Percentiles rank a stretch among this genome's conserved stretches.
phyloP scores from a whole-genome alignment of 2,113 vertebrate species.

The Columba livia region DNA sequence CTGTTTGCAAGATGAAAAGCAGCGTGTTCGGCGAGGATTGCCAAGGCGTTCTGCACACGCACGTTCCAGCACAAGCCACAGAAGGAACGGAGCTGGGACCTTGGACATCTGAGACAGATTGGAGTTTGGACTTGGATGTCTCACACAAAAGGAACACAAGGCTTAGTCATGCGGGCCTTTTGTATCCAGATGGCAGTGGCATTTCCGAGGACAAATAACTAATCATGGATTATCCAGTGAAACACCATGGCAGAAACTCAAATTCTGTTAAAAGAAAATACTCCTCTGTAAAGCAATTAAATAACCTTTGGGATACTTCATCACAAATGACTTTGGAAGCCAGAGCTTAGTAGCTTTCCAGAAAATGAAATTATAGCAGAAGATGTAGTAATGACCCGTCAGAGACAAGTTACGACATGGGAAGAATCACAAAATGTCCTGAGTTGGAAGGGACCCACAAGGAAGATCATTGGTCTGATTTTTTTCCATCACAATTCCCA shows the following conservation, averaged over 20 bases:
- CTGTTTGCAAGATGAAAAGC: slow-evolving; percentile 39
- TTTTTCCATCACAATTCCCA: neutral
- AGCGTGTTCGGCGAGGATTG: neutral
- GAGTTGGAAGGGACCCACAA: too few relatives aligned
- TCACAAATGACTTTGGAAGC: neutral
- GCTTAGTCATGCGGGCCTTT: neutral
- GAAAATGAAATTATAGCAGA: neutral
- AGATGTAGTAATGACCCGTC: neutral
- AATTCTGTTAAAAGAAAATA: neutral
- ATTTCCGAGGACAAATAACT: neutral
- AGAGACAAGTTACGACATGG: neutral
- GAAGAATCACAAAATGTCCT: neutral
- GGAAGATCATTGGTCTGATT: neutral
- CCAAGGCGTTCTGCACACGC: neutral
- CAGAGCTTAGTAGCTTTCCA: neutral
- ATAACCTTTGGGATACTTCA: neutral
- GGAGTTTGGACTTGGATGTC: neutral
- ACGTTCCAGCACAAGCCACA: slow-evolving; percentile 16
- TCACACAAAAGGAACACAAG: neutral
- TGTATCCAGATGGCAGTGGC: slow-evolving; percentile 1
- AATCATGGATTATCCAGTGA: neutral
- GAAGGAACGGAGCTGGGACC: neutral
- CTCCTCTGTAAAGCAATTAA: neutral
- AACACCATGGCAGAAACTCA: neutral
- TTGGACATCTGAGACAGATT: slow-evolving; percentile 33